Base-by-base conservation (phyloP, 1,140 invertebrate species). In the Plutomurus gul region DNA sequence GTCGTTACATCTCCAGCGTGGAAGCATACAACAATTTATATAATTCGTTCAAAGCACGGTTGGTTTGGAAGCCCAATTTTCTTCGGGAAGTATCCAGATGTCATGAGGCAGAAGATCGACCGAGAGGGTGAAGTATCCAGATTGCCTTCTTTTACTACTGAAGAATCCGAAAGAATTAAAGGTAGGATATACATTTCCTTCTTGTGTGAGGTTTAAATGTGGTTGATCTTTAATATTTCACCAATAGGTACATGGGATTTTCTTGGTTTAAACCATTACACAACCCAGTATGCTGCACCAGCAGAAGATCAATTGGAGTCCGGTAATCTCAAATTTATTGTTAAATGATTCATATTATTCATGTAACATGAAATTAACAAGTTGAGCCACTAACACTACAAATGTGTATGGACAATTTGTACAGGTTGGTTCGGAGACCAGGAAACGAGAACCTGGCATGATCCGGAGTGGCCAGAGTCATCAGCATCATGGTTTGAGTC, bases 61-160 rank as follows among this genome's bases (percentile, higher is more conserved):
- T 3, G 91, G 91, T 0, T 90, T 92, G 82, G 92, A 91, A 84
- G 18, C 33, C 80, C 80, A 1, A 43, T 82, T 18, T 70, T 76
- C 22, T 73, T 40, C 37, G 80, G 80, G 18, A 82, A 85, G 72
- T 87, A 86, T 71, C 87, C 87, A 6, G 83, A 84, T 3, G 81
- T 86, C 13, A 83, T 85, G 83, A 70, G 73, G 39, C 46, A 73
- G 10, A 40, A 65, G 30, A 72, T 81, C 13, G 77, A 72, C 18
- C 33, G 20, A 11, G 75, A 77, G 27, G 80, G 77, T 36, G 30
- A 40, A 25, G 18, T 30, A 16, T 84, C 83, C 11, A 25, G 80
- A 13, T 47, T 84, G 18, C 84, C 82, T 3, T 4, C 47, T 11
- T 84, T 84, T 71, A 76, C 49, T 20, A 16, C 11, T 3, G 78